phyloP scores from a whole-genome alignment of 2,113 vertebrate genomes.

The Triplophysa tibetana region DNA sequence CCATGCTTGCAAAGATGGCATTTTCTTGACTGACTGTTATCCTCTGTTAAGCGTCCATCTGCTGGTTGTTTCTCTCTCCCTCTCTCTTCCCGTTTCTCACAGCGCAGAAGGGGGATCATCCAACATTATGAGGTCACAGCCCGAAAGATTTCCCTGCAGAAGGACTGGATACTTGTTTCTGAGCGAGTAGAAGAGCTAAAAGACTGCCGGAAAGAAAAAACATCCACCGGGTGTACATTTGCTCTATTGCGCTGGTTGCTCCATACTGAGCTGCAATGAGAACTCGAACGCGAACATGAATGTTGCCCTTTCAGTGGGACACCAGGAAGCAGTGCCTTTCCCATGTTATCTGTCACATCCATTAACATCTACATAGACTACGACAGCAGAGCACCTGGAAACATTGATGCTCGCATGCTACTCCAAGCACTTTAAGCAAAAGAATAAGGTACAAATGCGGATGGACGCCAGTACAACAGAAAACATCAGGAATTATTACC shows the following conservation, averaged over 20 bases:
- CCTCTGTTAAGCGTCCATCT: constrained; percentile 23
- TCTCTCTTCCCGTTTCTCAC: constrained; percentile 20
- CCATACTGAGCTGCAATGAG: constrained; percentile 15
- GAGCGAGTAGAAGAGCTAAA: not conserved
- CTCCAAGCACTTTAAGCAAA: not conserved
- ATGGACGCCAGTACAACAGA: not conserved
- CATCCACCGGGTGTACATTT: not conserved
- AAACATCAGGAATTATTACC: not conserved
- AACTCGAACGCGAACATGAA: constrained; percentile 26
- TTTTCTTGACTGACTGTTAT: constrained; percentile 31
- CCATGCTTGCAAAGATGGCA: not conserved
- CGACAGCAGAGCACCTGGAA: not conserved
- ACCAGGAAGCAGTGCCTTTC: constrained; percentile 17
- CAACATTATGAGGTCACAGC: constrained; percentile 30
- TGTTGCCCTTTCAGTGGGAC: constrained; percentile 37
- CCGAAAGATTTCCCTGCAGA: not conserved
- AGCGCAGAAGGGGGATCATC: constrained; percentile 31
- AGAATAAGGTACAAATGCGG: not conserved
- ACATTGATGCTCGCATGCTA: not conserved
- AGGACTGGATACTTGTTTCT: not conserved
- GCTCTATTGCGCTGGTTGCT: not conserved
- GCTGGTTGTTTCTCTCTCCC: constrained; percentile 27
- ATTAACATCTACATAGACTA: constrained; percentile 23
- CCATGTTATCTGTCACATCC: constrained; percentile 28
- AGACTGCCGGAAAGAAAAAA: not conserved